These are phyloP conservation scores for Epistrophella euchroma DNA, from an alignment of 2,888 invertebrate genomes.

Conservation along the genomic window DNA sequence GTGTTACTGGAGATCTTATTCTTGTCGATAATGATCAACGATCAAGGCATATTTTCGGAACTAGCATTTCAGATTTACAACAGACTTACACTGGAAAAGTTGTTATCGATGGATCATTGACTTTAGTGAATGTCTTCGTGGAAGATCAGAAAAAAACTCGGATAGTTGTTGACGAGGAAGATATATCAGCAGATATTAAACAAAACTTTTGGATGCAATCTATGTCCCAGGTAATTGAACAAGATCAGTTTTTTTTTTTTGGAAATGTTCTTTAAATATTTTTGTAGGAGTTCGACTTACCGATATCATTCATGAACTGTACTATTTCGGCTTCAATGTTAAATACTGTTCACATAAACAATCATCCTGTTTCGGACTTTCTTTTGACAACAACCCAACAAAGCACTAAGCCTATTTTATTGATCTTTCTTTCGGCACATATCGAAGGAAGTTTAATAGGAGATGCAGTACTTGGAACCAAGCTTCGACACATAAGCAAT, in stretches of 20 bases:
- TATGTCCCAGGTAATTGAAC: constrained; percentile 78
- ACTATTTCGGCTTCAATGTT: constrained; percentile 77
- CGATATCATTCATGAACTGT: constrained; percentile 78
- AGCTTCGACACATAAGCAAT: constrained; percentile 77
- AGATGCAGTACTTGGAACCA: constrained; percentile 77
- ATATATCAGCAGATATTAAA: constrained; percentile 75
- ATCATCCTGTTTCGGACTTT: constrained; percentile 78
- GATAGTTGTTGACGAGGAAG: constrained; percentile 68
- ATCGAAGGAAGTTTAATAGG: constrained; percentile 78
- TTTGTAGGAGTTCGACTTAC: constrained; percentile 76
- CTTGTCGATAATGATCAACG: constrained; percentile 76
- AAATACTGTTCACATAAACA: constrained; percentile 77
- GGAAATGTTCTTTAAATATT: constrained; percentile 2
- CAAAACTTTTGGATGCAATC: constrained; percentile 77
- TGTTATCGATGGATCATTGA: constrained; percentile 79
- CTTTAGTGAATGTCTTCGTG: constrained; percentile 77
- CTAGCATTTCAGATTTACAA: constrained; percentile 76
- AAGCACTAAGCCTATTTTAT: constrained; percentile 56
- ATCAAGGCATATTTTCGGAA: constrained; percentile 72
- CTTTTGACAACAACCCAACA: constrained; percentile 73
- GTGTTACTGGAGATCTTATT: constrained; percentile 78
- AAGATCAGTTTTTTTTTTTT: background rate
- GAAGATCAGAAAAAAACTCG: constrained; percentile 71
- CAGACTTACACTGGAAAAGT: constrained; percentile 80
- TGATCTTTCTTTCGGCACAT: constrained; percentile 79